Evolutionary conservation across 2,113 vertebrate genomes (phyloP).

Genomic region (Dolichallabes microphthalmus): DNA sequence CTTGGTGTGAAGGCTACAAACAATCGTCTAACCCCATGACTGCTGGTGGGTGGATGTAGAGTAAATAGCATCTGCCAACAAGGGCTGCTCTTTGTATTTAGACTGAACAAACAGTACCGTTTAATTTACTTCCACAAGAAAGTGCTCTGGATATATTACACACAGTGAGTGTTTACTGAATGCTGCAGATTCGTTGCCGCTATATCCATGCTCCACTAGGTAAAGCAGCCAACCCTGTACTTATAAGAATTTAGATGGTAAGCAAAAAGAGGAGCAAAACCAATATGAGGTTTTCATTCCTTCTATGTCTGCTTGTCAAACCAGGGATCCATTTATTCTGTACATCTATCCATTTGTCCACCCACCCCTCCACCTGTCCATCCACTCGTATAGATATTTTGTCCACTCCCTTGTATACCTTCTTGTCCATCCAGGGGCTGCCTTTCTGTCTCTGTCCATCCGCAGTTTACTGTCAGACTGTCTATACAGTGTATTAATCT

Average conservation of each 20-base stretch:
- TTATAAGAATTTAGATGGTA: neutral
- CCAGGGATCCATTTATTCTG: neutral
- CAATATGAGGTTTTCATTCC: neutral
- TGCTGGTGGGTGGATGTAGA: neutral
- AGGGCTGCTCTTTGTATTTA: conserved; percentile 8
- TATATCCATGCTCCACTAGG: neutral
- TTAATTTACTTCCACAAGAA: conserved; percentile 26
- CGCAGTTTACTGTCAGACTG: neutral
- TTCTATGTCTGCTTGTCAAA: neutral
- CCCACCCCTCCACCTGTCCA: neutral
- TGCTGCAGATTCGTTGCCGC: neutral
- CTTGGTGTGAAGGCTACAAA: neutral
- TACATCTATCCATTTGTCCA: neutral
- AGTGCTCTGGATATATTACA: neutral
- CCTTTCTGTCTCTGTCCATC: neutral
- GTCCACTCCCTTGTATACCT: neutral
- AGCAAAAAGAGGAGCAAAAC: neutral
- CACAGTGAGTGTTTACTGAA: neutral
- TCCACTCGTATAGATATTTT: neutral
- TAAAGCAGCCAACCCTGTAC: neutral
- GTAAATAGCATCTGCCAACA: conserved; percentile 21
- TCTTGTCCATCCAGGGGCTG: neutral
- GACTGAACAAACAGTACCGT: conserved; percentile 6
- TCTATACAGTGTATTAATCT: neutral
- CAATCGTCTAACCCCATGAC: neutral